Evolutionary conservation across 1,140 invertebrate species (phyloP).

Genomic region (Apis mellifera): DNA sequence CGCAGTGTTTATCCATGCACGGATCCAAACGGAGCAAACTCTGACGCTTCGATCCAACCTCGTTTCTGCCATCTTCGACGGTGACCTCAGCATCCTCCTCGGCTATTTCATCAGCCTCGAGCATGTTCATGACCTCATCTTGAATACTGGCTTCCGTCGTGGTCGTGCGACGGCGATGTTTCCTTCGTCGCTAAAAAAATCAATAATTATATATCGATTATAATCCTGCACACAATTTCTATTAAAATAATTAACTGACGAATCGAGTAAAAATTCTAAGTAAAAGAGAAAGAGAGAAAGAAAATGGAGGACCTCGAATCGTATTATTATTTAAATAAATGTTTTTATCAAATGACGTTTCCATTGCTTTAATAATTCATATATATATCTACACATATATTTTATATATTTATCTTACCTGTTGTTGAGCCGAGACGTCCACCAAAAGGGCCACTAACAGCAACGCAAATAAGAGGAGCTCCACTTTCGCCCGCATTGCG

Average conservation of each 20-base stretch:
- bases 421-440: constrained; percentile 62
- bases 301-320: background rate
- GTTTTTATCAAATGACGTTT: background rate
- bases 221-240: no score
- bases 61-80: constrained; percentile 58
- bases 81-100: constrained; percentile 58
- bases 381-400: no score
- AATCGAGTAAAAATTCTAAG: background rate
- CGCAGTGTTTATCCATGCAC: constrained; percentile 93
- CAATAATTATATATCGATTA: constrained; percentile 14
- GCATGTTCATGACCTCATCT: constrained; percentile 76
- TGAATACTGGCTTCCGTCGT: constrained; percentile 70
- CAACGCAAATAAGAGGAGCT: constrained; percentile 62
- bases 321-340: background rate
- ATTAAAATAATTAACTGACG: no score
- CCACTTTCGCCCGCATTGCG: constrained; percentile 69
- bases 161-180: constrained; percentile 68
- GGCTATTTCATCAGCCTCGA: constrained; percentile 71
- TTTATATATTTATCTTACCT: constrained; percentile 61
- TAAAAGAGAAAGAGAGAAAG: background rate
- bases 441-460: constrained; percentile 63
- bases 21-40: constrained; percentile 83
- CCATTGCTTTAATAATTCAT: background rate
- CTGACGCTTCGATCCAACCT: constrained; percentile 59
- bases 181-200: constrained; percentile 58